Evolutionary conservation across 2,888 invertebrate species (phyloP).

Genomic region (Lycophotia porphyrea): DNA sequence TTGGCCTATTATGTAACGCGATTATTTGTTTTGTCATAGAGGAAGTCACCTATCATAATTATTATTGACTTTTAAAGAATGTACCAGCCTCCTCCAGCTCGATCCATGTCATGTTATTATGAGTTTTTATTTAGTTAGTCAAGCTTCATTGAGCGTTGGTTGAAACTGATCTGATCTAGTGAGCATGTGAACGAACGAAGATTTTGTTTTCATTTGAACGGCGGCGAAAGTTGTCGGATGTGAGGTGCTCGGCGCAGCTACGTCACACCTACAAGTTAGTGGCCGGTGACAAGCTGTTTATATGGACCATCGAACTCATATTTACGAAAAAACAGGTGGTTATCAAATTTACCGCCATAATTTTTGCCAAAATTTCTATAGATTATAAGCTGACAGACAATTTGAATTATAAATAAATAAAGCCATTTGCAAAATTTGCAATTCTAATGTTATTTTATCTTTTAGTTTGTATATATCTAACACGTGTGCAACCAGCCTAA

Average conservation of each 20-base stretch:
- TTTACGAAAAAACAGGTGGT: background rate
- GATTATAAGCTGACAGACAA: background rate
- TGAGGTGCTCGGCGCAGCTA: conserved; percentile 47
- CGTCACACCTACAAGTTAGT: conserved; percentile 55
- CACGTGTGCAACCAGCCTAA: conserved; percentile 43
- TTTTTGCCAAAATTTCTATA: background rate
- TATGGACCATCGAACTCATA: background rate
- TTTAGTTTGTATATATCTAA: conserved; percentile 16
- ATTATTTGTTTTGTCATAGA: conserved; percentile 58
- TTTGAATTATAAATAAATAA: background rate
- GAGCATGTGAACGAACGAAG: conserved; percentile 41
- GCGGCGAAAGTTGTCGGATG: conserved; percentile 65
- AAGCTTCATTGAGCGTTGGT: conserved; percentile 17
- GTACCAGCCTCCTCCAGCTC: background rate
- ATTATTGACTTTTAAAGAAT: conserved; percentile 38
- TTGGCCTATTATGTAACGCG: conserved; percentile 48
- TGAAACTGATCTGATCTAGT: conserved; percentile 27
- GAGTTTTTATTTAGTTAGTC: background rate
- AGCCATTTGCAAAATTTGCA: conserved; percentile 30
- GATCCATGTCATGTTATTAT: background rate
- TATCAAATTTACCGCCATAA: background rate
- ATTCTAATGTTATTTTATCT: conserved; percentile 29
- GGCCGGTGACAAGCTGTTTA: conserved; percentile 26
- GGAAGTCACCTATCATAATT: conserved; percentile 56
- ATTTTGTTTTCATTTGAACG: conserved; percentile 63